Percentiles rank a stretch among this genome's conserved stretches.
Evolutionary conservation across 2,113 vertebrate genomes (phyloP).

Genomic region (Coturnix japonica): DNA sequence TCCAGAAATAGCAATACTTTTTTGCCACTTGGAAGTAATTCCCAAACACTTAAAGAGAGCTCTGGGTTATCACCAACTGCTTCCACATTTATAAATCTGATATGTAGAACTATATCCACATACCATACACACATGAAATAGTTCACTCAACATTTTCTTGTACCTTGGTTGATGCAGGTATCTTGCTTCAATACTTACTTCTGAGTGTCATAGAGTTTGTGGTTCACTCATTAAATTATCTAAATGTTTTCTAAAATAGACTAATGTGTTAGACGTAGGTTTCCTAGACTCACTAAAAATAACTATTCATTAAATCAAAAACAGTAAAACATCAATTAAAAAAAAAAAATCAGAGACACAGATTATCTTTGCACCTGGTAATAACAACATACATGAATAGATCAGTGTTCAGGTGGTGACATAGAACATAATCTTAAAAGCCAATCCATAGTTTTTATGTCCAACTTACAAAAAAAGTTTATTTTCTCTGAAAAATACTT

Average conservation of each 20-base stretch:
- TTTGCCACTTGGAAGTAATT: neutral
- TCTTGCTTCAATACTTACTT: neutral
- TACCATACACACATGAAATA: neutral
- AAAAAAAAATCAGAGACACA: neutral
- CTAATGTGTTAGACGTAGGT: neutral
- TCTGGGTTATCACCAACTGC: neutral
- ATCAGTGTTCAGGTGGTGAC: neutral
- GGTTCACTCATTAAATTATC: neutral
- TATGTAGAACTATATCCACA: neutral
- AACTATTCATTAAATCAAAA: neutral
- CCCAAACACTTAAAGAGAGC: neutral
- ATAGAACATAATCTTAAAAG: neutral
- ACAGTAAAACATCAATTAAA: neutral
- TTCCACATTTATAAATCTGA: neutral
- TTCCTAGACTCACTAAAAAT: neutral
- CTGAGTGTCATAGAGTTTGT: neutral
- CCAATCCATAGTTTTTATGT: neutral
- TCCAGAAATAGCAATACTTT: neutral
- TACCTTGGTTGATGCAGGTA: neutral
- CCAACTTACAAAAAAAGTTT: neutral
- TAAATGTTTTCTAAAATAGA: neutral
- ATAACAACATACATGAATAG: neutral
- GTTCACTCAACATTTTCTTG: neutral
- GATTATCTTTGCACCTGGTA: neutral
- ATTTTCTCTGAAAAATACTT: neutral